phyloP scores from a whole-genome alignment of 92 coral and sea anemone genomes.

The Phenganax subtilis region DNA sequence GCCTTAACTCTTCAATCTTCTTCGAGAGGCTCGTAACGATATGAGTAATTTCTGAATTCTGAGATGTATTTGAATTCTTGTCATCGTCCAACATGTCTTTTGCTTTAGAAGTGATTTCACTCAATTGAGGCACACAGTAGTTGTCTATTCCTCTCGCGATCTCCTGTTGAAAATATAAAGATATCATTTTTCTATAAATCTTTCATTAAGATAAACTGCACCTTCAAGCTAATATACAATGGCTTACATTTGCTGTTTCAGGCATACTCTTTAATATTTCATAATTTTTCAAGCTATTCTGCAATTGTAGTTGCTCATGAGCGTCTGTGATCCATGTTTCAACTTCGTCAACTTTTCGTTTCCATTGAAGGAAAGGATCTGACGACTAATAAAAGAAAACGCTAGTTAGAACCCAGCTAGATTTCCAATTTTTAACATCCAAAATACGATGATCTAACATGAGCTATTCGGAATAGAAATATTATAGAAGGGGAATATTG shows the following conservation, averaged over 20 bases:
- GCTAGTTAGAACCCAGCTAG: neutral
- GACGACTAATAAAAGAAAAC: slow-evolving; percentile 18
- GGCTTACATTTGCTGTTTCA: slow-evolving; percentile 15
- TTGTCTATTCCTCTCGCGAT: slow-evolving; percentile 24
- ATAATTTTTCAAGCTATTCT: slow-evolving; percentile 17
- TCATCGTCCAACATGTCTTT: slow-evolving; percentile 28
- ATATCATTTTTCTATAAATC: neutral
- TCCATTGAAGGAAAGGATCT: slow-evolving; percentile 36
- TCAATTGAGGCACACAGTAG: slow-evolving; percentile 31
- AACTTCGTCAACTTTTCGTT: slow-evolving; percentile 25
- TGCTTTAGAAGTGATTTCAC: slow-evolving; percentile 19
- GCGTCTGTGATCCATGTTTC: slow-evolving; percentile 35
- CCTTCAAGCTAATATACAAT: neutral
- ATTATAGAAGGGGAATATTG: neutral
- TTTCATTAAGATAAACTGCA: too few species aligned
- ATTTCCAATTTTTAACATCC: neutral
- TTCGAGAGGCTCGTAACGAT: slow-evolving; percentile 29
- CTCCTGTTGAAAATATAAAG: slow-evolving; percentile 1
- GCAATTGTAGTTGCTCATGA: slow-evolving; percentile 13
- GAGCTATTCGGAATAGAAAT: neutral
- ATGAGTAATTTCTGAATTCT: slow-evolving; percentile 32
- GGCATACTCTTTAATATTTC: slow-evolving; percentile 1
- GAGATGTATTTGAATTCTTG: slow-evolving; percentile 8
- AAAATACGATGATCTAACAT: neutral
- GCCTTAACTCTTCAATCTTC: slow-evolving; percentile 1